Base-by-base conservation (phyloP, 2,113 vertebrate species). In the Reinhardtius hippoglossoides region DNA sequence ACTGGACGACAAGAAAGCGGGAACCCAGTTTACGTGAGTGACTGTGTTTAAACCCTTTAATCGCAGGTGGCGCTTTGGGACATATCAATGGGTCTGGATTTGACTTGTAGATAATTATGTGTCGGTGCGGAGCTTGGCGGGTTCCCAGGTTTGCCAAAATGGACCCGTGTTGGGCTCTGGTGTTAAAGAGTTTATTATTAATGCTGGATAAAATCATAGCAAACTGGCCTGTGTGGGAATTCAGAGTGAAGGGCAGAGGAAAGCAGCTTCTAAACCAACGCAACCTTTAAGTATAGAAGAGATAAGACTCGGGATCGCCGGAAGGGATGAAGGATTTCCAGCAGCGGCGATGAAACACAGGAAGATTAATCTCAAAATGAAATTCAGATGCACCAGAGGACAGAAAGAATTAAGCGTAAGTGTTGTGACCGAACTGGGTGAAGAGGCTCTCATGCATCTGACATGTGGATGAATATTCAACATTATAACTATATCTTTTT, bases 271-370 rank as follows among this genome's bases (percentile, higher is more conserved):
- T 14, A 76, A 73, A 68, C 79, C 65, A 40, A 75, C 1, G 13
- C 66, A 74, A 81, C 63, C 83, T 89, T 88, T 77, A 80, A 75
- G 86, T 76, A 60, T 71, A 87, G 73, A 67, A 65, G 62, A 80
- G 74, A 74, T 76, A 52, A 85, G 85, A 82, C 86, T 46, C 1
- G 2, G 48, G 59, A 80, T 68, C 2, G 52, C 79, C 88, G 79
- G 79, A 80, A 67, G 87, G 83, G 67, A 82, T 84, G 76, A 83
- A 20, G 59, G 50, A 66, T 60, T 8, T 8, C 3, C 65, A 74
- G 35, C 0, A 23, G 73, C 80, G 74, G 71, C 65, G 31, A 77
- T 37, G 67, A 85, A 87, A 85, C 75, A 81, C 60, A 54, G 64
- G 65, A 68, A 63, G 68, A 86, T 40, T 37, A 75, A 87, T 81